Percentiles rank a stretch among this genome's conserved stretches.
These are phyloP conservation scores for Seriola dumerili DNA, from an alignment of 2,113 vertebrate genomes.

Conservation along the genomic window DNA sequence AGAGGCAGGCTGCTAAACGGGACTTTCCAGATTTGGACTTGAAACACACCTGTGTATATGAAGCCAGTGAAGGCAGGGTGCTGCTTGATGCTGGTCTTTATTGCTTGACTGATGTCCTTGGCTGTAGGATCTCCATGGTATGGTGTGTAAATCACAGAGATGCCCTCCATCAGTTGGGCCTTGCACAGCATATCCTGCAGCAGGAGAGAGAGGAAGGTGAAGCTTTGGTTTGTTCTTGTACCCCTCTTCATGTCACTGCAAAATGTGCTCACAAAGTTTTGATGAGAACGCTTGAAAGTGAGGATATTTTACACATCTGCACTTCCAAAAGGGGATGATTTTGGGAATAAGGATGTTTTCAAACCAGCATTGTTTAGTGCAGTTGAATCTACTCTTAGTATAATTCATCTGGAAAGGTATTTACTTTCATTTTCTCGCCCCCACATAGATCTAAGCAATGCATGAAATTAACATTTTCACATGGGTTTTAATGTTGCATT, in stretches of 20 bases:
- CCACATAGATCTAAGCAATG: no score
- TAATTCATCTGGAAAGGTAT: no score
- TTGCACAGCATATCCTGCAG: slow-evolving; percentile 84
- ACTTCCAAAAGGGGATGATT: background rate
- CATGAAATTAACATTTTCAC: no score
- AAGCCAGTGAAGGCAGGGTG: slow-evolving; percentile 67
- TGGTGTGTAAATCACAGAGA: slow-evolving; percentile 75
- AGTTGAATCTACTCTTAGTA: no score
- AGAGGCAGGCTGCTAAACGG: no score
- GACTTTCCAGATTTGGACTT: no score
- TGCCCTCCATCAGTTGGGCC: slow-evolving; percentile 73
- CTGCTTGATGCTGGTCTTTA: slow-evolving; percentile 67
- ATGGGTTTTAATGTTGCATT: no score
- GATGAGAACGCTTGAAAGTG: background rate
- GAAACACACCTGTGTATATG: background rate
- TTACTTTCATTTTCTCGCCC: no score
- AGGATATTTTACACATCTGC: background rate
- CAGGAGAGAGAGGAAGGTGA: slow-evolving; percentile 21
- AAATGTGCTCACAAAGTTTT: background rate
- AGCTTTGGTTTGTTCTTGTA: background rate
- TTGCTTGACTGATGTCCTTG: slow-evolving; percentile 75
- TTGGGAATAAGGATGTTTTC: background rate
- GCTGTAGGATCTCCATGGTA: slow-evolving; percentile 43
- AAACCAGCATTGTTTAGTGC: no score
- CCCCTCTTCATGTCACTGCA: background rate